These are phyloP conservation scores for Delia radicum DNA, from an alignment of 1,140 invertebrate genomes.

Conservation along the genomic window DNA sequence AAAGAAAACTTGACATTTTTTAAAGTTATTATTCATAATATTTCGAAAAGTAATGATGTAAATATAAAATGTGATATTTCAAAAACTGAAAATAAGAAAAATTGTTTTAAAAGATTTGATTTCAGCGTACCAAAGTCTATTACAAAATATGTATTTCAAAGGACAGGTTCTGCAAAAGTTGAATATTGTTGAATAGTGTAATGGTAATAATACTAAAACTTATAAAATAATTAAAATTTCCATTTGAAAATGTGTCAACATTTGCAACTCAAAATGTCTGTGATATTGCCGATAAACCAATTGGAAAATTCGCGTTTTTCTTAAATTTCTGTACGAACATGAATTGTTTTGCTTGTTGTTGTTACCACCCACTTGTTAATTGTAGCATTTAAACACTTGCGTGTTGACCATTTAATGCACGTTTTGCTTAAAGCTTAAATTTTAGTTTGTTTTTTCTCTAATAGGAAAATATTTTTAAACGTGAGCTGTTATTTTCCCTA, in stretches of 20 bases:
- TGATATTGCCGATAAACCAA: background rate
- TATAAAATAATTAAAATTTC: background rate
- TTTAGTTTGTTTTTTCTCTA: background rate
- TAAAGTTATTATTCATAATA: no score
- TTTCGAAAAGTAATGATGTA: no score
- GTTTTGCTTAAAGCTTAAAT: conserved; percentile 7
- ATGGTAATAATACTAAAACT: no score
- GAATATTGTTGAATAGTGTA: no score
- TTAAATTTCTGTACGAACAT: no score
- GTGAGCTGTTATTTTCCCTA: background rate
- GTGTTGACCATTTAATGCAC: conserved; percentile 21
- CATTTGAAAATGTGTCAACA: background rate
- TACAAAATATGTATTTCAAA: no score
- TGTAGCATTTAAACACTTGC: conserved; percentile 10
- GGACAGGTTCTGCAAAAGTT: no score
- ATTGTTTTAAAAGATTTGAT: no score
- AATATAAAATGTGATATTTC: no score
- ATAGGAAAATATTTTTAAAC: background rate
- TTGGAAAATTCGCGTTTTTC: background rate
- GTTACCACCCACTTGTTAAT: conserved; percentile 15
- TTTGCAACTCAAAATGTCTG: background rate
- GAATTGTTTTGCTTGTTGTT: background rate
- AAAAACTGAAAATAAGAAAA: no score
- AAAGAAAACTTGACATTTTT: no score
- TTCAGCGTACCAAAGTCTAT: no score